Evolutionary conservation across 92 coral and sea anemone species (phyloP), one percentile per base, ranked within the genome.

Genomic region (Virgularia gustaviana): DNA sequence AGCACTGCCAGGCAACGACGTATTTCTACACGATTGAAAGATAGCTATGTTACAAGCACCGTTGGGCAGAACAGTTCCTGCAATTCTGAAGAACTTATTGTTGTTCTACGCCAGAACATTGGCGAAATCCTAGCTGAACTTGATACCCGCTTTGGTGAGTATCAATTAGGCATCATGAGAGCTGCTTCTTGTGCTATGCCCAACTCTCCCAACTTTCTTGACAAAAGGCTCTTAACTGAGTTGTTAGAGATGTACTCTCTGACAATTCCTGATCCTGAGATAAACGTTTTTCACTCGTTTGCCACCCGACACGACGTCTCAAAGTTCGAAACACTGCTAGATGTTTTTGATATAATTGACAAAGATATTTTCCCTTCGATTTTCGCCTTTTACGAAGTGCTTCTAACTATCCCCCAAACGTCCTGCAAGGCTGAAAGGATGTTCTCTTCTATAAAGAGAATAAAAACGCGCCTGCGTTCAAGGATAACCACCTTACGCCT

Each of bases 1-100:
- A 53, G 59, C 22, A 31, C 59, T 53, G 27, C 27, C 27, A 53
- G 59, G 27, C 59, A 53, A 53, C 59, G 59, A 53, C 11, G 59
- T 1, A 53, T 22, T 53, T 9, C 59, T 7, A 31, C 19, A 53
- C 19, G 1, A 1, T 9, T 53, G 6, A 53, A 53, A 53, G 59
- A 53, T 31, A 53, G 27, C 22, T 53, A 53, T 53, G 59, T 53
- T 19, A 53, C 59, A 0, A 53, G 59, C 59, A 53, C 1, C 22
- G 27, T 53, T 1, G 59, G 59, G 27, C 59, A 53, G 27, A 25
- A 53, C 2, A 25, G 27, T 11, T 53, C 2, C 27, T 53, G 27
- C 19, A 53, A 53, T 31, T 53, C 27, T 2, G 59, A 53, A 53
- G 59, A 53, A 53, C 59, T 53, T 53, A 1, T 31, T 0, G 27